Base-by-base conservation (phyloP, 2,797 vertebrate species). In the Esox masquinongy region DNA sequence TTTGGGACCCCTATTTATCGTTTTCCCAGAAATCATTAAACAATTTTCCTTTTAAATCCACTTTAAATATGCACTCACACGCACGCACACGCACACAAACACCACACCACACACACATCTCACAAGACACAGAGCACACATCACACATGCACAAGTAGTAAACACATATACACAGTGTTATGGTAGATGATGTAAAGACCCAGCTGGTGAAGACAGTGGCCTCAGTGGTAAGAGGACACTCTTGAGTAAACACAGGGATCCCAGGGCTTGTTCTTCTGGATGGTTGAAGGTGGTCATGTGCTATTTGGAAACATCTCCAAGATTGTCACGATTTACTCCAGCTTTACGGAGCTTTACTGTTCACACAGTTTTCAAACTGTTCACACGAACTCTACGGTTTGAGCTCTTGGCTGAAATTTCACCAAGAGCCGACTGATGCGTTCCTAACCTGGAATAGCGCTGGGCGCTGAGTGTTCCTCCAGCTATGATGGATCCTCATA, bases 21-120 rank as follows among this genome's bases (percentile, higher is more conserved):
- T 93, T 94, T 93, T 92, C 91, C 90, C 88, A 92, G 91, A 93
- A 94, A 93, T 93, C 91, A 92, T 93, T 93, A 92, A 90, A 91
- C 89, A 93, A 92, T 93, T 93, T 93, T 91, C 88, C 85, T 81
- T 86, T 93, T 91, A 90, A 93, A 94, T 92, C 89, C 90, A 91
- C 91, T 94, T 91, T 92, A 84, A 93, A 93, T 91, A 92, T 90
- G 88, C 76, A 49, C 71, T 26, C 47, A 15, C 73, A 31, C 22
- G 24, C 73, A 67, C 66, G 68, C 64, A 80, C 53, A 74, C 73
- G 73, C 64, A 81, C 53, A 74, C 74, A 74, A 17, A 73, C 72
- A 78, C 70, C 64, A 75, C 64, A 47, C 12, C 53, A 26, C 61
- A 79, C 72, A 29, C 75, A 72, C 75, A 53, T 14, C 73, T 68